phyloP scores from a whole-genome alignment of 2,888 invertebrate genomes.

The Drosophila nr. medialis region DNA sequence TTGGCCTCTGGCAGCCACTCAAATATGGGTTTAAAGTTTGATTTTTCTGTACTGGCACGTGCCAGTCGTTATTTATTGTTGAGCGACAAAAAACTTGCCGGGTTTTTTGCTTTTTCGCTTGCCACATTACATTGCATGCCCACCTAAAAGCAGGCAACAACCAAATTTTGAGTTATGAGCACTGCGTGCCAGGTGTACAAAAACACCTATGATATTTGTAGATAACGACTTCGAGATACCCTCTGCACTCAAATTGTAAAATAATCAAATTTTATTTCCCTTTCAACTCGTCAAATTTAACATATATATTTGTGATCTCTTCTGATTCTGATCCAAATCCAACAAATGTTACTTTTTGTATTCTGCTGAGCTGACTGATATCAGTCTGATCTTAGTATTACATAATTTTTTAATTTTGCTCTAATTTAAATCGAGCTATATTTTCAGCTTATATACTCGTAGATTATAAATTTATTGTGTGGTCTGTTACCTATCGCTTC shows the following conservation, averaged over 20 bases:
- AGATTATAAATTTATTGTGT: no score
- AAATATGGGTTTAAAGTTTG: slow-evolving; percentile 25
- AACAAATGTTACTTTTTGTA: background rate
- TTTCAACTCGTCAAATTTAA: background rate
- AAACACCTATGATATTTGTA: slow-evolving; percentile 2
- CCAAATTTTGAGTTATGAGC: slow-evolving; percentile 75
- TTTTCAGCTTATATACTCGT: background rate
- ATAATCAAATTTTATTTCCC: background rate
- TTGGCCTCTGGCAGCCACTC: background rate
- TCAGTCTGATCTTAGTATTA: background rate
- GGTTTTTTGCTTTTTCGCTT: slow-evolving; percentile 57
- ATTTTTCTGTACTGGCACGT: slow-evolving; percentile 66
- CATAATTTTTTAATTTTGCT: no score
- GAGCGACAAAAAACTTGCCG: slow-evolving; percentile 48
- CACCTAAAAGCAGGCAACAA: slow-evolving; percentile 33
- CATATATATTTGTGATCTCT: background rate
- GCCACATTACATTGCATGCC: slow-evolving; percentile 64
- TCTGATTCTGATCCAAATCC: background rate
- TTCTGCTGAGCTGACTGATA: no score
- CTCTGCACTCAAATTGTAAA: slow-evolving; percentile 8
- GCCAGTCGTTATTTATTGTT: slow-evolving; percentile 80
- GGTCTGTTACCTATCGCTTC: background rate
- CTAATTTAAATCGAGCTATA: background rate
- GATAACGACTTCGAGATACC: background rate
- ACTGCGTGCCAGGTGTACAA: slow-evolving; percentile 75